Evolutionary conservation across 2,797 vertebrate genomes (phyloP), one percentile per base, ranked within the genome.

Genomic region (Hozukius guyotensis): DNA sequence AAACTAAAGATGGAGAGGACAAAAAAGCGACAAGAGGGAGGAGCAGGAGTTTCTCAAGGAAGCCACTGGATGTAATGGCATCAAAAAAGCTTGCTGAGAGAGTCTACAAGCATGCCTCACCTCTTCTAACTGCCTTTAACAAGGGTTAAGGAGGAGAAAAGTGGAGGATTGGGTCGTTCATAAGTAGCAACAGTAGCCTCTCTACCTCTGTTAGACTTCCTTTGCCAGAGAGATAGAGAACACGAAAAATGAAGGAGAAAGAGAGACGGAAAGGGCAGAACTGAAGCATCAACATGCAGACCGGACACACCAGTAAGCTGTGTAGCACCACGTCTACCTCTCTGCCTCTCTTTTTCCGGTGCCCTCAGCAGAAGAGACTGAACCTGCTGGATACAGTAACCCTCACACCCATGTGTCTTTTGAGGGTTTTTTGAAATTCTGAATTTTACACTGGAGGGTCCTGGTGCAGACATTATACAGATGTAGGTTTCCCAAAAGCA

Each of bases 381-480:
- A 82, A 79, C 20, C 78, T 86, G 86, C 83, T 77, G 87, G 75
- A 82, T 18, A 72, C 60, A 84, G 36, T 36, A 56, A 85, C 57
- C 52, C 67, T 55, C 31, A 83, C 68, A 80, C 75, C 83, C 18
- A 64, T 90, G 89, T 91, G 62, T 81, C 82, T 83, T 90, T 90
- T 75, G 88, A 83, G 88, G 92, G 81, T 83, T 62, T 83, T 88
- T 77, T 85, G 53, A 91, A 75, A 78, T 83, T 84, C 84, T 20
- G 62, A 71, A 79, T 85, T 87, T 88, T 87, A 90, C 93, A 94
- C 90, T 94, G 93, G 90, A 93, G 76, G 56, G 80, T 88, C 81
- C 66, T 66, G 76, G 78, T 82, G 88, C 91, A 91, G 92, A 91
- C 84, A 38, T 84, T 56, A 56, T 52, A 76, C 72, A 82, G 78